Conservation (phyloP, 2,113 vertebrate species). For the Acanthochromis polyacanthus region DNA sequence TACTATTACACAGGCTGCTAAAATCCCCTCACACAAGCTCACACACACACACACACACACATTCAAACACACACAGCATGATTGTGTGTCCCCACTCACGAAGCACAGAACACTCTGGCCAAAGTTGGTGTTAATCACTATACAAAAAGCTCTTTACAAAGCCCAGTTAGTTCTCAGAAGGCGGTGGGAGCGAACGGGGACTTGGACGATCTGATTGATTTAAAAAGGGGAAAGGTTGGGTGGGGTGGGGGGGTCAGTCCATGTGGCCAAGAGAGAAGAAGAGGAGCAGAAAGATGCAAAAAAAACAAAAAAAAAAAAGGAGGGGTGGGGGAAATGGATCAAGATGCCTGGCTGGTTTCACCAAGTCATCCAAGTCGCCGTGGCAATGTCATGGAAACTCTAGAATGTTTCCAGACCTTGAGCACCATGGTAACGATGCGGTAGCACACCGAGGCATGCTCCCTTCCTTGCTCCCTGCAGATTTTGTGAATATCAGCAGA, state of each 20-base stretch:
- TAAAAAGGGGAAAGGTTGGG: constrained; percentile 20
- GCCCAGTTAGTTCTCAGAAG: constrained; percentile 70
- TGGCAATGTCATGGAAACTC: constrained; percentile 80
- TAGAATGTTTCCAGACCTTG: constrained; percentile 67
- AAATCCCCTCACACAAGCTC: constrained; percentile 39
- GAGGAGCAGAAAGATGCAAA: constrained; percentile 6
- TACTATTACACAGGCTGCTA: constrained; percentile 53
- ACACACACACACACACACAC: constrained; percentile 21
- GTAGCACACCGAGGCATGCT: constrained; percentile 30
- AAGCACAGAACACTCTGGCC: constrained; percentile 69
- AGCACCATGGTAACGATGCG: constrained; percentile 70
- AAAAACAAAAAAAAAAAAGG: neutral
- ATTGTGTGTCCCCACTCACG: constrained; percentile 45
- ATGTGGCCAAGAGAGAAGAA: constrained; percentile 30
- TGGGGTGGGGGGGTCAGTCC: neutral
- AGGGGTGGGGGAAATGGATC: neutral
- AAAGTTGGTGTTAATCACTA: constrained; percentile 74
- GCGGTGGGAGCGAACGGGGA: constrained; percentile 1
- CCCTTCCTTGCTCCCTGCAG: constrained; percentile 23
- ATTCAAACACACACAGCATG: constrained; percentile 6
- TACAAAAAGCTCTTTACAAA: constrained; percentile 77
- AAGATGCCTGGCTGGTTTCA: constrained; percentile 63
- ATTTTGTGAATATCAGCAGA: constrained; percentile 56
- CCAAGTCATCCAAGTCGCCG: constrained; percentile 68
- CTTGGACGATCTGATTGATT: constrained; percentile 59